Percentiles rank a stretch among this genome's conserved stretches.
Conservation (phyloP, 2,888 invertebrate species). For the Congeria kusceri region DNA sequence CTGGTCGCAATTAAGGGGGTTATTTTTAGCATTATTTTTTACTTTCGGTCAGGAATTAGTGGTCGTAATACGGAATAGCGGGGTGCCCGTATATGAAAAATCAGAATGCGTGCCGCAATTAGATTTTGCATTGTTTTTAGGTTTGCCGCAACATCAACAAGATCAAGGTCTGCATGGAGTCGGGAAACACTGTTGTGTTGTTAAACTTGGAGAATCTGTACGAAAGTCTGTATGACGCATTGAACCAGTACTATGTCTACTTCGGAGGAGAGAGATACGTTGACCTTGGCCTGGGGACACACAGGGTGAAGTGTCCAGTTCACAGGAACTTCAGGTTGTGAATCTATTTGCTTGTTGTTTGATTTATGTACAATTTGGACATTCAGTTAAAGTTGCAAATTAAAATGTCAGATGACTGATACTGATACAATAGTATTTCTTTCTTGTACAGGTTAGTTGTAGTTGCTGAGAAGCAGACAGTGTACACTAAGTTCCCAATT, state of each 20-base stretch:
- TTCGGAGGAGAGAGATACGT: slow-evolving; percentile 71
- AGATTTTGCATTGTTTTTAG: not conserved
- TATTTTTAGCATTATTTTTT: no score
- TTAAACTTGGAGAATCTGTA: slow-evolving; percentile 1
- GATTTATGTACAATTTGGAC: no score
- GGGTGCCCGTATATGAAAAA: no score
- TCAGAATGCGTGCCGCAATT: no score
- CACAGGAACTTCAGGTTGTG: slow-evolving; percentile 78
- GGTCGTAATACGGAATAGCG: no score
- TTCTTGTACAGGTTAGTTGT: slow-evolving; percentile 74
- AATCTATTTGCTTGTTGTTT: not conserved
- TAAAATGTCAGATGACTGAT: not conserved
- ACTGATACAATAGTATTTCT: no score
- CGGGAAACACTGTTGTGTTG: not conserved
- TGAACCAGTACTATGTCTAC: not conserved
- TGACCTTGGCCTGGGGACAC: slow-evolving; percentile 82
- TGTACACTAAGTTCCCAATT: slow-evolving; percentile 82
- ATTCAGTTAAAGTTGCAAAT: not conserved
- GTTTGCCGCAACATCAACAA: slow-evolving; percentile 8
- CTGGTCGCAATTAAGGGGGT: no score
- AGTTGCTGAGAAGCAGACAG: slow-evolving; percentile 81
- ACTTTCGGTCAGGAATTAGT: no score
- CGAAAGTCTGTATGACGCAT: not conserved
- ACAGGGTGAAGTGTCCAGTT: slow-evolving; percentile 81
- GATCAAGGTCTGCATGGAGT: not conserved